A percentile compares a stretch with the other conserved stretches of the same genome.
Evolutionary conservation across 35 echinoderm and acorn worm species (phyloP).

Genomic region (Ptychodera flava): DNA sequence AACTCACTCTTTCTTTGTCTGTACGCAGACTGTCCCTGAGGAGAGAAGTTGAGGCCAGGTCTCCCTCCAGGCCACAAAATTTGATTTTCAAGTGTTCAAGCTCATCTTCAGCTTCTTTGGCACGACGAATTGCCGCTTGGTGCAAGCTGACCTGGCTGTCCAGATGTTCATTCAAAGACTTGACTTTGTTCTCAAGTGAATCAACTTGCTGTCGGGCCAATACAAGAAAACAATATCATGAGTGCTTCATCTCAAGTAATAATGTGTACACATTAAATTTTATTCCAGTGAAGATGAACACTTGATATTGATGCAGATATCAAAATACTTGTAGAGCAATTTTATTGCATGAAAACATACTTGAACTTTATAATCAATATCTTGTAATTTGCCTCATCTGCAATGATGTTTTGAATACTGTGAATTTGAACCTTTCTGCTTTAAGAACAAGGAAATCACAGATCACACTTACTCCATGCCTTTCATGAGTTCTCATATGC

Average conservation of each 20-base stretch:
- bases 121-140: conserved; percentile 62
- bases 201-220: conserved; percentile 58
- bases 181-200: conserved; percentile 65
- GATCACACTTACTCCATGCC: conserved; percentile 61
- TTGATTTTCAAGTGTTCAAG: conserved; percentile 40
- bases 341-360: no score
- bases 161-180: conserved; percentile 59
- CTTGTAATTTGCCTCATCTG: no score
- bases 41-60: conserved; percentile 51
- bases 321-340: no score
- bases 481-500: conserved; percentile 39
- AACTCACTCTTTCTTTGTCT: conserved; percentile 67
- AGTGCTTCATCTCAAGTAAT: no score
- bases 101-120: conserved; percentile 61
- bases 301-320: no score
- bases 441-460: no score
- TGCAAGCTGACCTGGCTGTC: conserved; percentile 79
- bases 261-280: no score
- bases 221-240: no score
- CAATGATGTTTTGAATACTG: no score
- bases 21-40: conserved; percentile 40
- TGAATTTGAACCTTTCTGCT: no score
- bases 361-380: no score
- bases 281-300: no score
- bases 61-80: conserved; percentile 47